These are phyloP conservation scores for Spheniscus humboldti DNA, from an alignment of 2,797 vertebrate species.

Conservation along the genomic window DNA sequence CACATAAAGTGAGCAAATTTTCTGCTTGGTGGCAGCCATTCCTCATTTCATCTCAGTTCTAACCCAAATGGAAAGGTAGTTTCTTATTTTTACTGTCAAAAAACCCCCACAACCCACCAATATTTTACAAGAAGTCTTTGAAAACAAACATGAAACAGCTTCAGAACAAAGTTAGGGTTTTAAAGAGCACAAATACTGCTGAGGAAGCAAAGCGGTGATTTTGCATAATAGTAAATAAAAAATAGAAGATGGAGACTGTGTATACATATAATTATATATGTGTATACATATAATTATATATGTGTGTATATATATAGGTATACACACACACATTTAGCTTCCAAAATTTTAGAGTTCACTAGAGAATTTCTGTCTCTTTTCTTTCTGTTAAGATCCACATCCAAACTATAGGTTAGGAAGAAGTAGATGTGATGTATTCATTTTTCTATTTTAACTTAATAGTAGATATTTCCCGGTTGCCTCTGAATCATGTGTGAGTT, in stretches of 20 bases:
- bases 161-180: slow-evolving; percentile 62
- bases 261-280: background rate
- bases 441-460: background rate
- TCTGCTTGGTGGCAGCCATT: slow-evolving; percentile 97
- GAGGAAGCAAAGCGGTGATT: slow-evolving; percentile 59
- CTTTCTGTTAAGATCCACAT: background rate
- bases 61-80: slow-evolving; percentile 86
- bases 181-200: slow-evolving; percentile 68
- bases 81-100: slow-evolving; percentile 81
- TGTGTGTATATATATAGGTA: background rate
- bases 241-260: background rate
- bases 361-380: background rate
- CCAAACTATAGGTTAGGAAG: background rate
- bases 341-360: background rate
- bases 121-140: slow-evolving; percentile 72
- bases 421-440: background rate
- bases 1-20: slow-evolving; percentile 99
- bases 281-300: background rate
- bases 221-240: slow-evolving; percentile 38
- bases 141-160: slow-evolving; percentile 74
- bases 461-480: background rate
- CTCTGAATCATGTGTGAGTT: background rate
- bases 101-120: slow-evolving; percentile 38
- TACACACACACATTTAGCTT: background rate
- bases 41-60: slow-evolving; percentile 91